Percentiles rank a stretch among this genome's conserved stretches.
Conservation (phyloP, 2,888 invertebrate species). For the Trypoxylon attenuatum region DNA sequence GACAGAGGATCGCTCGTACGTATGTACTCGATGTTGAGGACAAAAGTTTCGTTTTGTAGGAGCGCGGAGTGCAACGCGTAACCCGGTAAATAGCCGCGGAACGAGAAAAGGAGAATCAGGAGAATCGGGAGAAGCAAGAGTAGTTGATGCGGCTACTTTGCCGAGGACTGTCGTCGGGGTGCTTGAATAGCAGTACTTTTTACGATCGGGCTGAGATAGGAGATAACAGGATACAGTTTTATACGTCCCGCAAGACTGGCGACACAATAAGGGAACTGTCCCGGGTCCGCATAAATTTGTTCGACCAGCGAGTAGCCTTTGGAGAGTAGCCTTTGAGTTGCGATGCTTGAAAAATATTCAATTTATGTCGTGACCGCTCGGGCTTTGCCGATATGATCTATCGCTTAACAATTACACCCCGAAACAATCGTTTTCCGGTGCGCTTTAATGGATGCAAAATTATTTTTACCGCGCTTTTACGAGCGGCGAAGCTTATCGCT, state of each 20-base stretch:
- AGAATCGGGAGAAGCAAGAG: too few relatives aligned
- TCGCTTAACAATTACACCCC: not conserved
- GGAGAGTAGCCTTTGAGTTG: not conserved
- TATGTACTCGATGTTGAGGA: too few relatives aligned
- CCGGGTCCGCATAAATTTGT: not conserved
- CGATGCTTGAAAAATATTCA: not conserved
- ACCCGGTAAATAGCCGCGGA: too few relatives aligned
- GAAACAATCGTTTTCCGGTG: not conserved
- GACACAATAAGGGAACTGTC: not conserved
- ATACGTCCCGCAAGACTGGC: too few relatives aligned
- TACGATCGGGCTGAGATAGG: not conserved
- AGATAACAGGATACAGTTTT: too few relatives aligned
- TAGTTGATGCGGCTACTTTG: not conserved
- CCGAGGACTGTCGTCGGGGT: too few relatives aligned
- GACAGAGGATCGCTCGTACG: too few relatives aligned
- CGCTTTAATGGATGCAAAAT: not conserved
- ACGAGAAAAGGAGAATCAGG: too few relatives aligned
- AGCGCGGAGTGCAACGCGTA: too few relatives aligned
- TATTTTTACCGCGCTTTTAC: conserved; percentile 8
- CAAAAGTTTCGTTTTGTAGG: too few relatives aligned
- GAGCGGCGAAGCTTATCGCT: conserved; percentile 6
- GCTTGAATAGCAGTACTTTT: not conserved
- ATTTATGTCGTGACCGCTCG: not conserved
- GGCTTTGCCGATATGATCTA: conserved; percentile 9
- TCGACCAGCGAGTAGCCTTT: not conserved